A percentile compares a stretch with the other conserved stretches of the same genome.
Conservation (phyloP, 2,797 vertebrate species). For the Alcedo atthis region DNA sequence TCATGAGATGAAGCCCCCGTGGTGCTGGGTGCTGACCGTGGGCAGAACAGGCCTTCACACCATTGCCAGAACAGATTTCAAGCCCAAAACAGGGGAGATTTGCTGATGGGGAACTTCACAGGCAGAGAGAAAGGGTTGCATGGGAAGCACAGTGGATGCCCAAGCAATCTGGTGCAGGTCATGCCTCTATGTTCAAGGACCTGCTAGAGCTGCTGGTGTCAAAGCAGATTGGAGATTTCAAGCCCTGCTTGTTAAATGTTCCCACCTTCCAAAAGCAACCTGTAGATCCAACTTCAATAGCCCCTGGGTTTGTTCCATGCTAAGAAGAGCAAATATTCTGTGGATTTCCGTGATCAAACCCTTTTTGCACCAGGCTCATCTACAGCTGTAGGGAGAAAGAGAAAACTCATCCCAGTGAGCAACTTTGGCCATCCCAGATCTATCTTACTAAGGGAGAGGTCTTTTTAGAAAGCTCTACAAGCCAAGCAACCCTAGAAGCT, state of each 20-base stretch:
- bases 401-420: rapidly evolving
- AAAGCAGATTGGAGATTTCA: not conserved
- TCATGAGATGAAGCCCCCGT: not conserved
- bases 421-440: not conserved
- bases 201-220: not conserved
- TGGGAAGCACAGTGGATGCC: not conserved
- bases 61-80: not conserved
- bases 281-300: not conserved
- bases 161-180: not conserved
- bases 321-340: not conserved
- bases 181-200: not conserved
- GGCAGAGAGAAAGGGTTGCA: not conserved
- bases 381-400: not conserved
- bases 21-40: not conserved
- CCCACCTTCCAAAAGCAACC: not conserved
- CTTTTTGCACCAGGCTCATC: not conserved
- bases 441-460: not conserved
- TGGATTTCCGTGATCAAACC: not conserved
- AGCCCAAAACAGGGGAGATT: not conserved
- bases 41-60: not conserved
- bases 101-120: not conserved
- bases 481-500: not conserved
- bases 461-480: not conserved
- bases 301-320: not conserved
- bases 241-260: not conserved